Conservation (phyloP, 2,797 vertebrate genomes). For the Pipistrellus kuhlii region DNA sequence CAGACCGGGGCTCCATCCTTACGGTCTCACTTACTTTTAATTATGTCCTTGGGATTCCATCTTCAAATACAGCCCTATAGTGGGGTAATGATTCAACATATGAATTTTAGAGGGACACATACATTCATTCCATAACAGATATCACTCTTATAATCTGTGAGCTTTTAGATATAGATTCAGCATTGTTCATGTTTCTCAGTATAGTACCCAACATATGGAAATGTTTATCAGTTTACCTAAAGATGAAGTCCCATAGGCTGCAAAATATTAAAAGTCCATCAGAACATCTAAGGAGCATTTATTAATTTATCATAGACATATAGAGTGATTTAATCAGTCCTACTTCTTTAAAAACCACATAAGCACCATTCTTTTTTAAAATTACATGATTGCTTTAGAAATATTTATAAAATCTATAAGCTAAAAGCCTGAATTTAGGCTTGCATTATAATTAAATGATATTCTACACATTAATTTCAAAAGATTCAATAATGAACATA, state of each 20-base stretch:
- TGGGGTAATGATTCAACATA: not conserved
- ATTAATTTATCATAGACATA: not conserved
- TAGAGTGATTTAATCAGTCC: not conserved
- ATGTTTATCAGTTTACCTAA: not conserved
- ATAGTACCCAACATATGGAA: not conserved
- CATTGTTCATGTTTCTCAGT: not conserved
- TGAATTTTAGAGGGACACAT: not conserved
- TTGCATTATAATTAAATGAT: not conserved
- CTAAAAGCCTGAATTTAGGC: not conserved
- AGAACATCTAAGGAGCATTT: not conserved
- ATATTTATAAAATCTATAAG: not conserved
- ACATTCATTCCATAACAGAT: not conserved
- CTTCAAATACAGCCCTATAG: not conserved
- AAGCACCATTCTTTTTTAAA: not conserved
- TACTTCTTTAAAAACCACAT: not conserved
- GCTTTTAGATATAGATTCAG: not conserved
- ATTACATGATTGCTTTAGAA: not conserved
- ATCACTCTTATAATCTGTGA: not conserved
- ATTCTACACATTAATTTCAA: not conserved
- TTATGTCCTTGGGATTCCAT: not conserved
- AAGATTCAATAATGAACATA: not conserved
- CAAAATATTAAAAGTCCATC: not conserved
- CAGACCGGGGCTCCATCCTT: not conserved
- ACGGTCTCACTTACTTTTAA: not conserved
- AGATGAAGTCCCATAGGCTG: not conserved